Evolutionary conservation across 2,113 vertebrate species (phyloP).

Genomic region (Motacilla tschutschensis): DNA sequence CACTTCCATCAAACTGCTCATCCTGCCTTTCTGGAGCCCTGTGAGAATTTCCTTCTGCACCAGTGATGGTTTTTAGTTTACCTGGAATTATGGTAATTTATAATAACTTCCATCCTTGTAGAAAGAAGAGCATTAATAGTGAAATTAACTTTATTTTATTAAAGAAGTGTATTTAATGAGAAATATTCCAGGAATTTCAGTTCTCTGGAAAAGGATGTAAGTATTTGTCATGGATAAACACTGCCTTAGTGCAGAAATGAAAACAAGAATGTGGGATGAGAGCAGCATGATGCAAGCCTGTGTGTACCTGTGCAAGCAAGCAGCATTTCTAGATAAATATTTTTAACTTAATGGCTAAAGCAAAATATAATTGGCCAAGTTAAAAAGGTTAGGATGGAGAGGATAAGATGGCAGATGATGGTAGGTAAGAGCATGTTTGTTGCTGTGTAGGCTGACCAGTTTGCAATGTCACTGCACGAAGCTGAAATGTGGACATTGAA

Average conservation of each 20-base stretch:
- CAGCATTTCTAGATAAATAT: neutral
- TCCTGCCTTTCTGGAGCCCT: neutral
- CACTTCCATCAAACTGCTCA: neutral
- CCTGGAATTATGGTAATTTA: neutral
- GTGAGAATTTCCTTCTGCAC: neutral
- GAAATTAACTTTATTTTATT: neutral
- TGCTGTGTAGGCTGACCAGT: neutral
- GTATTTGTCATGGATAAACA: neutral
- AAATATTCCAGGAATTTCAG: neutral
- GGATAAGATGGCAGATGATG: neutral
- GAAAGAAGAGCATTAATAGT: neutral
- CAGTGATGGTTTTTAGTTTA: neutral
- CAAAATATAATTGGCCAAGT: neutral
- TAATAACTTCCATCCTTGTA: neutral
- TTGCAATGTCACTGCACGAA: rapidly evolving
- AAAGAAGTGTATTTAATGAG: neutral
- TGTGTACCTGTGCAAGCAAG: neutral
- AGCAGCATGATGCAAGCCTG: neutral
- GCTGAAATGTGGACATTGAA: neutral
- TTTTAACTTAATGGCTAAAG: neutral
- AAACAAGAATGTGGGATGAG: neutral
- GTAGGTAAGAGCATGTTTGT: neutral
- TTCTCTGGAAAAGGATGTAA: neutral
- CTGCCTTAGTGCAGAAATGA: neutral
- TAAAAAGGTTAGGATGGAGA: neutral